Evolutionary conservation across 2,888 invertebrate species (phyloP).

Genomic region (Cryptocephalus moraei): DNA sequence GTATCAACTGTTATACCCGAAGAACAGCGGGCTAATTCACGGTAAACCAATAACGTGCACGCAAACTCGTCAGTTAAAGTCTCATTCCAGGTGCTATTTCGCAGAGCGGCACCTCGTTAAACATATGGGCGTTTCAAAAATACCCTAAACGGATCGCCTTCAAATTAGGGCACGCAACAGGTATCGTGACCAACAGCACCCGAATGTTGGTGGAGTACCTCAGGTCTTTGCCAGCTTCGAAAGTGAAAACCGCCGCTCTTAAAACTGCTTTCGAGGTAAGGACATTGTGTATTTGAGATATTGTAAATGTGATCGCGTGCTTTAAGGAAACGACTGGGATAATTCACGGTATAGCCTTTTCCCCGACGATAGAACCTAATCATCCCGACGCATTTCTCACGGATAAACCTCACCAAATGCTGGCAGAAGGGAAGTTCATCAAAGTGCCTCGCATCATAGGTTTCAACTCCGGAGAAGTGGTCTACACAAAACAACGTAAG

Average conservation of each 20-base stretch:
- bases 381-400: slow-evolving; percentile 25
- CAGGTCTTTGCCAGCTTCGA: slow-evolving; percentile 8
- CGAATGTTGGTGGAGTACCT: slow-evolving; percentile 19
- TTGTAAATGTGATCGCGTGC: not conserved
- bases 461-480: slow-evolving; percentile 15
- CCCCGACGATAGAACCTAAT: slow-evolving; percentile 24
- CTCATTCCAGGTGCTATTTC: slow-evolving; percentile 22
- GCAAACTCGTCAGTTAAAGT: not conserved
- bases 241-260: slow-evolving; percentile 5
- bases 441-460: slow-evolving; percentile 17
- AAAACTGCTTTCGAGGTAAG: slow-evolving; percentile 3
- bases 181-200: slow-evolving; percentile 10
- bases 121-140: slow-evolving; percentile 22
- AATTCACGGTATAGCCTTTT: slow-evolving; percentile 17
- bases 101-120: slow-evolving; percentile 28
- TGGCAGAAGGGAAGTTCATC: slow-evolving; percentile 12
- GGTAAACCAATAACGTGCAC: slow-evolving; percentile 4
- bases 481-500: slow-evolving; percentile 5
- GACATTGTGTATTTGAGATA: not conserved
- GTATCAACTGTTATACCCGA: slow-evolving; percentile 16
- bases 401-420: slow-evolving; percentile 18
- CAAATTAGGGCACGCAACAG: slow-evolving; percentile 18
- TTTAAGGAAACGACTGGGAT: slow-evolving; percentile 6
- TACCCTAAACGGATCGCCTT: slow-evolving; percentile 20
- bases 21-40: slow-evolving; percentile 22